phyloP scores from a whole-genome alignment of 2,113 vertebrate genomes.

The Phaethornis superciliosus region DNA sequence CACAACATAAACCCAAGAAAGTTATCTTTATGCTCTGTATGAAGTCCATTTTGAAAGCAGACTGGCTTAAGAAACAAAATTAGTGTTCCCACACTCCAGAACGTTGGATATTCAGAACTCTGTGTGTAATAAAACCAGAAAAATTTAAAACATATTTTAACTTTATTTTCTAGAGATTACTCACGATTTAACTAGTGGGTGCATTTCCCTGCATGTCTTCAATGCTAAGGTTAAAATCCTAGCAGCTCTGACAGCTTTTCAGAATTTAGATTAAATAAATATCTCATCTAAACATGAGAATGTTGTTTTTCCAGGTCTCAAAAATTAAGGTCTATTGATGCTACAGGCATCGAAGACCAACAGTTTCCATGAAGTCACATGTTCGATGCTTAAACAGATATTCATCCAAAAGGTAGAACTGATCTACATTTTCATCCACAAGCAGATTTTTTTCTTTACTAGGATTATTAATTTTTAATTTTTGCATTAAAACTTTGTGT shows the following conservation, averaged over 20 bases:
- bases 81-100: neutral
- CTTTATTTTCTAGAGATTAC: neutral
- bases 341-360: neutral
- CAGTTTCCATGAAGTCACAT: neutral
- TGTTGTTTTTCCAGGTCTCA: neutral
- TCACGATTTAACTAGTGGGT: neutral
- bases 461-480: neutral
- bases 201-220: neutral
- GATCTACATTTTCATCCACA: neutral
- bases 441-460: neutral
- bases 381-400: neutral
- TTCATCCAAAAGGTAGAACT: neutral
- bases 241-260: neutral
- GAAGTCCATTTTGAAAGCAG: neutral
- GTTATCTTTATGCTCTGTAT: neutral
- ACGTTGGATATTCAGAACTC: neutral
- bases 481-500: neutral
- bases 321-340: neutral
- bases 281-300: neutral
- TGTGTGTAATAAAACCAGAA: neutral
- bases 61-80: neutral
- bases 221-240: neutral
- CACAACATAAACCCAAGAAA: neutral
- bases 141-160: neutral
- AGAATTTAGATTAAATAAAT: neutral